Base-by-base conservation (phyloP, 2,113 vertebrate genomes). In the Cervus canadensis region DNA sequence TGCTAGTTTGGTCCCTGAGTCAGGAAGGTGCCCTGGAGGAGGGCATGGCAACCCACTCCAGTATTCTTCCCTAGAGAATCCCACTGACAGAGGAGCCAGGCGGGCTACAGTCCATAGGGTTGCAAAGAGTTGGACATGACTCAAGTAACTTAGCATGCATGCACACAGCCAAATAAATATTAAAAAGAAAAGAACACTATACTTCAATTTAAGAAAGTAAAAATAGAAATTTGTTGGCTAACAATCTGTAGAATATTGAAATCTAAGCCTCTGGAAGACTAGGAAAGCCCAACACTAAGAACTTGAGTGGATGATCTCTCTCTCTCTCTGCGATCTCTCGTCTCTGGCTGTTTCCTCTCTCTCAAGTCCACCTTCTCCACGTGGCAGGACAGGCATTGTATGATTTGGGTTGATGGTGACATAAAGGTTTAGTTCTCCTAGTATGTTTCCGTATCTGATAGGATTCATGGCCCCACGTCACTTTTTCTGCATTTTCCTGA, bases 361-460 rank as follows among this genome's bases (percentile, higher is more conserved):
- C 5, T 9, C 89, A 40, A 16, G 89, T 19, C 0, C 6, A 1
- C 90, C 48, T 36, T 6, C 19, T 16, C 50, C 9, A 1, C 2
- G 0, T 2, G 21, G 57, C n/a, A 2, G 7, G 33, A 14, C 23
- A 52, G 14, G 14, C 10, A 0, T 15, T 21, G 54, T 28, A 5
- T 5, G 2, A 33, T 43, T 52, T 52, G 74, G 14, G 78, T 11
- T 14, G 48, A 25, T 4, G 17, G 87, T 57, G 52, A 30, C 13
- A 0, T 6, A 81, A 90, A 36, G 67, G 8, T 12, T 84, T 52
- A 30, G 36, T n/a, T 45, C 43, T 43, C 43, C 2, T 16, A 25
- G 36, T 9, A 0, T 25, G 57, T 78, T 57, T 57, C 33, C 17
- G 12, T 23, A 52, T 2, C 23, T 21, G 50, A 19, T 5, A 6